These are phyloP conservation scores for Papilio demoleus DNA, from an alignment of 2,888 invertebrate genomes.

Conservation along the genomic window DNA sequence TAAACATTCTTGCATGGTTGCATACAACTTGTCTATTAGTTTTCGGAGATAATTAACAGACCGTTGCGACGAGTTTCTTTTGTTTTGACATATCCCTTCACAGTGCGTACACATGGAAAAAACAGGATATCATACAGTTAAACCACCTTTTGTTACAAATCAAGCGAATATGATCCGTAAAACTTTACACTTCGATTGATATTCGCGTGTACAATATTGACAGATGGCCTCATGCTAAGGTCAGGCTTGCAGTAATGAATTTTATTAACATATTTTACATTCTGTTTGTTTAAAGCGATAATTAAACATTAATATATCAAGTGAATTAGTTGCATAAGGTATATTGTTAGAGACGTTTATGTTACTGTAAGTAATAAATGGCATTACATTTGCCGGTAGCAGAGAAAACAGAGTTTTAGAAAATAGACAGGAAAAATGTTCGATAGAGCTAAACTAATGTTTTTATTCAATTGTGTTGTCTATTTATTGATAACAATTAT, in stretches of 20 bases:
- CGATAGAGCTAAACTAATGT: not conserved
- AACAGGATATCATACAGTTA: conserved; percentile 18
- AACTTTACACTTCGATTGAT: not conserved
- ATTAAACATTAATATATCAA: conserved; percentile 37
- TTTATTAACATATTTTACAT: conserved; percentile 34
- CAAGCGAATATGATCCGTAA: conserved; percentile 20
- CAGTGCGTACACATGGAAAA: conserved; percentile 19
- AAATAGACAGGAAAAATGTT: not conserved
- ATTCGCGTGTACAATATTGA: conserved; percentile 1
- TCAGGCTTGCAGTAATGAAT: conserved; percentile 23
- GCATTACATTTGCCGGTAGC: conserved; percentile 9
- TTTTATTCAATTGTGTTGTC: not conserved
- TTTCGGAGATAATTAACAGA: conserved; percentile 2
- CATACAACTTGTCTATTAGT: conserved; percentile 12
- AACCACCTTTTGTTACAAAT: conserved; percentile 23
- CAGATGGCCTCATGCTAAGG: conserved; percentile 32
- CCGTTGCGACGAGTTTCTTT: conserved; percentile 16
- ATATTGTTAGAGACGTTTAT: not conserved
- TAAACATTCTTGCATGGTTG: not conserved
- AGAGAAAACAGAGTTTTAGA: too few species aligned
- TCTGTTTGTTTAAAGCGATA: conserved; percentile 31
- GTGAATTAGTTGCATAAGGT: not conserved
- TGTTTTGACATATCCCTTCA: conserved; percentile 27
- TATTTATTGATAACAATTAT: not conserved
- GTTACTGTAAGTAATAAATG: not conserved